Base-by-base conservation (phyloP, 1,140 invertebrate species). In the Paraescarpia echinospica region DNA sequence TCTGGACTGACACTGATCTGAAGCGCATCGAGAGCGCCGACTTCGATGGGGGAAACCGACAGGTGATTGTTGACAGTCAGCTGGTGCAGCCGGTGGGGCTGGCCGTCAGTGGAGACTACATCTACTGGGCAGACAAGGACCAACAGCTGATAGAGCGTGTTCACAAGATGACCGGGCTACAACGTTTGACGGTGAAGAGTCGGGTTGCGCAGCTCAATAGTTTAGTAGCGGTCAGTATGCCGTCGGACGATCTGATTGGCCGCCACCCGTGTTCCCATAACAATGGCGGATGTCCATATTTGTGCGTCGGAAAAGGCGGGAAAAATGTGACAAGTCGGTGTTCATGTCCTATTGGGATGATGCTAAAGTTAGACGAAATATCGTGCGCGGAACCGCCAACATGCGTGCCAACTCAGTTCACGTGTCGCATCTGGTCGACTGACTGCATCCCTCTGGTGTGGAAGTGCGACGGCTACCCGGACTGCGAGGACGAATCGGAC, bases 71-170 rank as follows among this genome's bases (percentile, higher is more conserved):
- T 1, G 98, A 95, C 93, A 94, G 94, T 12, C 96, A 97, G 0
- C 99, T 98, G 0, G 99, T 99, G 93, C 99, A 99, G 97, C 98
- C 99, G 14, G 99, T 99, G 95, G 98, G 98, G 0, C 98, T 99
- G 31, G 99, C 98, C 0, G 98, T 99, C 0, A 98, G 97, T 95
- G 97, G 98, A 31, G 97, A 98, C 94, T 99, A 98, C 95, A 98
- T 99, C 91, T 99, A 99, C 95, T 99, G 99, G 98, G 99, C 99
- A 0, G 99, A 99, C 96, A 97, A 99, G 33, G 98, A 99, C 95
- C 96, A 99, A 0, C 96, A 98, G 77, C 48, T 95, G 27, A 94
- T 96, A 6, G 94, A 95, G 89, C 92, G 95, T 12, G 94, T 95
- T 27, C 93, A 95, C 34, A 95, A 96, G 92, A 93, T 92, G n/a